phyloP scores from a whole-genome alignment of 1,140 invertebrate species.

The Trachelipus rathkii region DNA sequence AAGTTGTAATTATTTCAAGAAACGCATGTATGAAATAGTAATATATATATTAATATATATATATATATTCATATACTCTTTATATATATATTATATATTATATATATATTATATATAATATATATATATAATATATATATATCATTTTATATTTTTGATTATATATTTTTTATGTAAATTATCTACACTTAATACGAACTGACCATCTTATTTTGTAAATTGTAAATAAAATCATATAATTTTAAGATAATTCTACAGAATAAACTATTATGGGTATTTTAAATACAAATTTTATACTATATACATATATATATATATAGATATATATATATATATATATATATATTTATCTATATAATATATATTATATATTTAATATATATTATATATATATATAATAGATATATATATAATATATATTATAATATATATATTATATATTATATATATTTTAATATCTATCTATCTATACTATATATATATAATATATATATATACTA shows the following conservation, averaged over 20 bases:
- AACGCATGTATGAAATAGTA: no score
- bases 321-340: conserved; percentile 15
- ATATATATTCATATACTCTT: no score
- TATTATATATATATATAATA: conserved; percentile 1
- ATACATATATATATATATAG: neutral
- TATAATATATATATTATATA: neutral
- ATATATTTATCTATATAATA: neutral
- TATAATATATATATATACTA: conserved; percentile 6
- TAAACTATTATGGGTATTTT: neutral
- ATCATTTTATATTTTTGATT: no score
- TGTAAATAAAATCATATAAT: neutral
- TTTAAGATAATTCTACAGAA: neutral
- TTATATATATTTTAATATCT: neutral
- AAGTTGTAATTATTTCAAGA: no score
- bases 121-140: no score
- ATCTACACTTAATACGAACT: no score
- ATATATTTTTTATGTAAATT: no score
- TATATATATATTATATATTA: no score
- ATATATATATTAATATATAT: no score
- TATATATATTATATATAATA: no score
- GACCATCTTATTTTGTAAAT: neutral
- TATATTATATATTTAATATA: neutral
- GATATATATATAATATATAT: neutral
- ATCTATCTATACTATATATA: neutral
- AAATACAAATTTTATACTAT: neutral